Conservation (phyloP, 2,113 vertebrate genomes). For the Phalacrocorax brasilianus region DNA sequence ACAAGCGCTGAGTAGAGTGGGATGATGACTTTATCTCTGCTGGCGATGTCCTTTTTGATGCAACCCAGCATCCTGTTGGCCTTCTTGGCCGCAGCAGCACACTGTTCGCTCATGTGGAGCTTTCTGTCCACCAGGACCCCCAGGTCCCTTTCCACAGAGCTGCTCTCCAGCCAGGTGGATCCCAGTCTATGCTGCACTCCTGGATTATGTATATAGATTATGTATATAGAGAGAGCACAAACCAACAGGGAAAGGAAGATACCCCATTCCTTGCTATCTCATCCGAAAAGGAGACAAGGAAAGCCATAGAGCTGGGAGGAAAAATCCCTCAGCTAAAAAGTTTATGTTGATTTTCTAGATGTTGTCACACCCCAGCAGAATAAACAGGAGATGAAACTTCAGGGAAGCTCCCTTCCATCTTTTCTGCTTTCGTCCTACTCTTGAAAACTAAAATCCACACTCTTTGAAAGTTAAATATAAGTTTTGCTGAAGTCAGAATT, state of each 20-base stretch:
- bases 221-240: not conserved
- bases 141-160: too few relatives aligned
- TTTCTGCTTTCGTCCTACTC: not conserved
- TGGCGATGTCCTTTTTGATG: too few relatives aligned
- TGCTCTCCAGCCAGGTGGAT: too few relatives aligned
- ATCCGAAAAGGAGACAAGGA: not conserved
- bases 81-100: too few relatives aligned
- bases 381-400: not conserved
- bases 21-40: too few relatives aligned
- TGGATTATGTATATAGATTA: too few relatives aligned
- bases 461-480: not conserved
- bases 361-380: not conserved
- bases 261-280: constrained; percentile 10
- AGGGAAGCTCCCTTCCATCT: not conserved
- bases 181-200: too few relatives aligned
- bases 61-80: too few relatives aligned
- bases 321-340: not conserved
- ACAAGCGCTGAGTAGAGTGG: too few relatives aligned
- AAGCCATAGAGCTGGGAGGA: not conserved
- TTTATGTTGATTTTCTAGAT: constrained; percentile 8
- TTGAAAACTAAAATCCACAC: not conserved
- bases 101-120: too few relatives aligned
- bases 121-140: too few relatives aligned
- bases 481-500: not conserved
- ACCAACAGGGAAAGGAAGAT: not conserved